Evolutionary conservation across 2,113 vertebrate species (phyloP).

Genomic region (Hylia prasina): DNA sequence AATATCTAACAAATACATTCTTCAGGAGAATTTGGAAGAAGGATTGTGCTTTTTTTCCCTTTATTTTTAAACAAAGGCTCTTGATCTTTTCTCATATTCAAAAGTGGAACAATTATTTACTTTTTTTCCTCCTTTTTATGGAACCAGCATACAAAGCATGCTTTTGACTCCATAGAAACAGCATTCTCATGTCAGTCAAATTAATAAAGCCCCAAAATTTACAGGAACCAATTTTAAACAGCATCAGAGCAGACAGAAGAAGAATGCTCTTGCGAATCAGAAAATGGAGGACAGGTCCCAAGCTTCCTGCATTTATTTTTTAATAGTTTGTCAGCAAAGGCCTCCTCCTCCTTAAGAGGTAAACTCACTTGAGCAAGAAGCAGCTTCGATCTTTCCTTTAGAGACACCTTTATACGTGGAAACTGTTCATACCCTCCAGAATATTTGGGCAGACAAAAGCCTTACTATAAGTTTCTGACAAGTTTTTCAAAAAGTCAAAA

Average conservation of each 20-base stretch:
- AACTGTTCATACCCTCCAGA: not conserved
- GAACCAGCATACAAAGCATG: not conserved
- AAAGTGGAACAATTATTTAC: not conserved
- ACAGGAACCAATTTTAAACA: not conserved
- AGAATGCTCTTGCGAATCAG: not conserved
- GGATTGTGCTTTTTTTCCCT: not conserved
- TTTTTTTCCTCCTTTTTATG: not conserved
- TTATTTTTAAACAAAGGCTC: not conserved
- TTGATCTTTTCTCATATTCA: not conserved
- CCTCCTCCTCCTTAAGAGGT: not conserved
- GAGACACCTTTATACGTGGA: accelerated
- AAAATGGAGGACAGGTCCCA: not conserved
- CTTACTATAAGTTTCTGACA: not conserved
- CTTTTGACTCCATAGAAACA: conserved; percentile 29
- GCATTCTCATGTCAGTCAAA: not conserved
- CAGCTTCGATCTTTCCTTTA: not conserved
- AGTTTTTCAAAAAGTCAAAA: not conserved
- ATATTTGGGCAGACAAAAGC: not conserved
- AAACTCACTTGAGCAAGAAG: not conserved
- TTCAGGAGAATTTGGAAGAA: not conserved
- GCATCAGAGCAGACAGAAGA: not conserved
- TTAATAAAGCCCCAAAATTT: not conserved
- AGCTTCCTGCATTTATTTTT: not conserved
- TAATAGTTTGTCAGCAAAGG: not conserved
- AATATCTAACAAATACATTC: not conserved